These are phyloP conservation scores for Hydropsyche tenuis DNA, from an alignment of 1,140 invertebrate species.

Conservation along the genomic window DNA sequence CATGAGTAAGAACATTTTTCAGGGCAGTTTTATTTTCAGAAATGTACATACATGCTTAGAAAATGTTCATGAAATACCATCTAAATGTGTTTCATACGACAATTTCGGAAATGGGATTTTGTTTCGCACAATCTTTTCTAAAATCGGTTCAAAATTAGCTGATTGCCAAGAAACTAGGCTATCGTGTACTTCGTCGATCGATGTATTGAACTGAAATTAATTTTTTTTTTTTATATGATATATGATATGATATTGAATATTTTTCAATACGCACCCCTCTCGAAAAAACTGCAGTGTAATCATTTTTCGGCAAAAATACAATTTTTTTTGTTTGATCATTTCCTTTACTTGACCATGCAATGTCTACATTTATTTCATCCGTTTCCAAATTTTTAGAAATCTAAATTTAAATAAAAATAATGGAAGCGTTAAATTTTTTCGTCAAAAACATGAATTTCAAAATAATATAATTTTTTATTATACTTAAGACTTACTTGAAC, in stretches of 20 bases:
- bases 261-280: conserved; percentile 12
- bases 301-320: conserved; percentile 24
- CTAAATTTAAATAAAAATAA: conserved; percentile 9
- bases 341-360: background rate
- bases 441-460: background rate
- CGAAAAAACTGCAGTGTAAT: conserved; percentile 22
- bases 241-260: conserved; percentile 5
- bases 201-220: conserved; percentile 21
- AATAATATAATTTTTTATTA: background rate
- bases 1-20: too few species aligned
- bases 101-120: conserved; percentile 30
- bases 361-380: background rate
- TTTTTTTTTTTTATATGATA: background rate
- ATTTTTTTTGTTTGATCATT: background rate
- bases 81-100: conserved; percentile 15
- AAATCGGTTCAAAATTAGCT: background rate
- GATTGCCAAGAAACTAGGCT: background rate
- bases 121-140: conserved; percentile 19
- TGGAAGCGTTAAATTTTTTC: background rate
- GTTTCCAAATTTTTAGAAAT: background rate
- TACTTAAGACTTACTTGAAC: background rate
- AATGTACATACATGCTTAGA: background rate
- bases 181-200: background rate
- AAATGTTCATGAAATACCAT: background rate
- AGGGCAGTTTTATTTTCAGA: too few species aligned